phyloP scores from a whole-genome alignment of 23 tunicate genomes.

The Ciona savignyi region DNA sequence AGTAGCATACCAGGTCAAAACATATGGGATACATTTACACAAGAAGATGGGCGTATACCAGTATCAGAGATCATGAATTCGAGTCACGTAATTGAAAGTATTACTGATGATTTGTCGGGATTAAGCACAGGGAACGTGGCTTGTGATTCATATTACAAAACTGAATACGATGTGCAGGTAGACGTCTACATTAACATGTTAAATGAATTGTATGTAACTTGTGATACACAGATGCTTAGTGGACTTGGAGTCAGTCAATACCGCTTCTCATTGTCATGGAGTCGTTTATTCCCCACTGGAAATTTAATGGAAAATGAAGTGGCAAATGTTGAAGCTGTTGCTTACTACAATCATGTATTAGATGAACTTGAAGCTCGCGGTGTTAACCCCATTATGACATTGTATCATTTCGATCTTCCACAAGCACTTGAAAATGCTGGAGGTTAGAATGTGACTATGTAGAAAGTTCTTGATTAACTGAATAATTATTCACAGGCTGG shows the following conservation, averaged over 20 bases:
- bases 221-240: constrained; percentile 20
- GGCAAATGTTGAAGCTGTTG: constrained; percentile 34
- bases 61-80: constrained; percentile 18
- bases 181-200: background rate
- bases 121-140: constrained; percentile 79
- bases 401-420: constrained; percentile 92
- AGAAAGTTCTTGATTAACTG: background rate
- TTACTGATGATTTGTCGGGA: constrained; percentile 55
- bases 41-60: constrained; percentile 38
- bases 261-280: constrained; percentile 91
- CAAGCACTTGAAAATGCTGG: constrained; percentile 46
- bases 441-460: no score
- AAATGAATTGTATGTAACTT: no score
- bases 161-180: constrained; percentile 74
- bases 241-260: constrained; percentile 53
- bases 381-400: constrained; percentile 55
- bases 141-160: constrained; percentile 68
- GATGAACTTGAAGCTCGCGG: constrained; percentile 36
- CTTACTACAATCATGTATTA: constrained; percentile 55
- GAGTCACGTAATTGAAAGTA: constrained; percentile 44
- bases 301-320: constrained; percentile 20
- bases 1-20: constrained; percentile 29
- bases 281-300: constrained; percentile 79
- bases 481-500: constrained; percentile 46
- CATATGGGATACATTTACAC: constrained; percentile 82